Evolutionary conservation across 2,888 invertebrate genomes (phyloP).

Genomic region (Erynnis tages): DNA sequence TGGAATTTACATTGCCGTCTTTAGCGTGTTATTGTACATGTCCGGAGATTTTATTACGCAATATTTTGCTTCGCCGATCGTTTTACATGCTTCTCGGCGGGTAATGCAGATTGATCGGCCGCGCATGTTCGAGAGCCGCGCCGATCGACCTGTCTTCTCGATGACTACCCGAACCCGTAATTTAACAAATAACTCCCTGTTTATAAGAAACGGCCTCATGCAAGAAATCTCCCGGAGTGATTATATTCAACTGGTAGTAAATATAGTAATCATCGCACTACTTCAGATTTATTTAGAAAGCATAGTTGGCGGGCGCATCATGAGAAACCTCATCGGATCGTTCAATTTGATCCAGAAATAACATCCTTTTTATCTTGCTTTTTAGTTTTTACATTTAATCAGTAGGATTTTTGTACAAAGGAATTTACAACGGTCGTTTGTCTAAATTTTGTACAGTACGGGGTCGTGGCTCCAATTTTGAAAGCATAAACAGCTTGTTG

Average conservation of each 20-base stretch:
- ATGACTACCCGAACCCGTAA: constrained; percentile 15
- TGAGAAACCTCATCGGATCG: no score
- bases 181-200: constrained; percentile 20
- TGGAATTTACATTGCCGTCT: constrained; percentile 19
- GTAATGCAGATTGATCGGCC: constrained; percentile 22
- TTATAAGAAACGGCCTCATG: constrained; percentile 9
- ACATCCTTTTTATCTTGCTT: no score
- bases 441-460: not conserved
- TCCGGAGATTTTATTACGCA: constrained; percentile 18
- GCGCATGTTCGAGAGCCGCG: constrained; percentile 24
- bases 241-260: constrained; percentile 21
- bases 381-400: no score
- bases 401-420: no score
- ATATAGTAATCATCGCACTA: constrained; percentile 5
- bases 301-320: not conserved
- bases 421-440: not conserved
- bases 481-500: constrained; percentile 15
- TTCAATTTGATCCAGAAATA: no score
- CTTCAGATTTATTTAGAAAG: not conserved
- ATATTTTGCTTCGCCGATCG: constrained; percentile 18
- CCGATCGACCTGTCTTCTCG: constrained; percentile 19
- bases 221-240: constrained; percentile 10
- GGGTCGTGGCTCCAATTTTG: constrained; percentile 8
- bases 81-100: constrained; percentile 21
- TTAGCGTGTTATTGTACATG: constrained; percentile 10